Percentiles rank a stretch among this genome's conserved stretches.
These are phyloP conservation scores for Caretta caretta DNA, from an alignment of 2,113 vertebrate species.

Conservation along the genomic window DNA sequence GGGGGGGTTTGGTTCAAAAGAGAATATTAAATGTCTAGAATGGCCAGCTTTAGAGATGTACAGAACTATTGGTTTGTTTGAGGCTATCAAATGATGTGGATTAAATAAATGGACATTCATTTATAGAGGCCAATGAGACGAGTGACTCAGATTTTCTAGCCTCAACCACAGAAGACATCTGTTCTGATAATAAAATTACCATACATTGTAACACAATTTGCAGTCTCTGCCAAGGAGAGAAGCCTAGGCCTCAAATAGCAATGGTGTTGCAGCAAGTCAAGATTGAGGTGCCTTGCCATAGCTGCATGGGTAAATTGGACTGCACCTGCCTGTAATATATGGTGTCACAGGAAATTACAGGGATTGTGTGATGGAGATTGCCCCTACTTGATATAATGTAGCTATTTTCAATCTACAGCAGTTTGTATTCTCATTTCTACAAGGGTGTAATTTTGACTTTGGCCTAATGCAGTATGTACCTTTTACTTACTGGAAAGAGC, in stretches of 20 bases:
- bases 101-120: neutral
- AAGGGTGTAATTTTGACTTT: fast-evolving
- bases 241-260: neutral
- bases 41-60: neutral
- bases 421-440: neutral
- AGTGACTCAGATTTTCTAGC: neutral
- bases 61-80: neutral
- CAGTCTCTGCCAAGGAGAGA: neutral
- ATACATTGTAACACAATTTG: neutral
- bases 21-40: neutral
- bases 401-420: neutral
- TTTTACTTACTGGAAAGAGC: neutral
- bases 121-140: neutral
- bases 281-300: neutral
- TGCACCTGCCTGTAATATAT: neutral
- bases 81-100: neutral
- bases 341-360: neutral
- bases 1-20: neutral
- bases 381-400: neutral
- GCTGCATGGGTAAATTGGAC: neutral
- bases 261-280: neutral
- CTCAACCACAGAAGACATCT: conserved; percentile 1
- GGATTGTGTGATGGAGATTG: neutral
- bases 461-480: neutral
- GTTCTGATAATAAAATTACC: neutral